phyloP scores from a whole-genome alignment of 2,888 invertebrate species.

The Colletes collaris region DNA sequence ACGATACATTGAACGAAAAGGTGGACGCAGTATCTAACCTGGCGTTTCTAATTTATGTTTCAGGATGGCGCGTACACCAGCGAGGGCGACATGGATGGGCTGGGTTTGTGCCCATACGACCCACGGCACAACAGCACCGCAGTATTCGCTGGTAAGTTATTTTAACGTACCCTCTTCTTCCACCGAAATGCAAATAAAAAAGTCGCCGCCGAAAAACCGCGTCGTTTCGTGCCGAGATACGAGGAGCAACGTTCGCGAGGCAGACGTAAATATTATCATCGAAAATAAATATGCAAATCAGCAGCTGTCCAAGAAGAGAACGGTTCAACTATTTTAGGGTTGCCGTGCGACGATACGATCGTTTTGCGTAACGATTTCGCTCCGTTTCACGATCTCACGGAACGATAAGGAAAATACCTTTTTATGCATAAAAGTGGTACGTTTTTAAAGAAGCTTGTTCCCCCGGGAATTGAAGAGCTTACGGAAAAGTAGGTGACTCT shows the following conservation, averaged over 20 bases:
- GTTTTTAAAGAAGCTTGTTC: conserved; percentile 42
- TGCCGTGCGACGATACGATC: conserved; percentile 49
- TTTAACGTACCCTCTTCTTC: not conserved
- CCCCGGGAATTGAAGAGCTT: conserved; percentile 40
- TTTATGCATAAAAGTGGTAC: conserved; percentile 40
- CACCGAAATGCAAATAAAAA: not conserved
- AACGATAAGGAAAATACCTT: conserved; percentile 48
- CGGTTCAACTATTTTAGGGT: conserved; percentile 46
- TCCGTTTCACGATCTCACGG: conserved; percentile 36
- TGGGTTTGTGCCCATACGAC: conserved; percentile 96
- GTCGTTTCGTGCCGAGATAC: not conserved
- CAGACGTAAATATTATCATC: conserved; percentile 40
- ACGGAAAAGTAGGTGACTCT: conserved; percentile 26
- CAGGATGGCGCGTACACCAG: conserved; percentile 84
- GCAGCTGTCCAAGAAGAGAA: conserved; percentile 35
- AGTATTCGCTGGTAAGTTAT: conserved; percentile 88
- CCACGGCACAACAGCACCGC: conserved; percentile 98
- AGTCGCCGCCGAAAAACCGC: not conserved
- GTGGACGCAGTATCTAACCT: conserved; percentile 33
- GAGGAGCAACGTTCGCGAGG: not conserved
- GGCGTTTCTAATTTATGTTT: conserved; percentile 73
- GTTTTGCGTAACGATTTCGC: conserved; percentile 50
- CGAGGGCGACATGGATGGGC: conserved; percentile 90
- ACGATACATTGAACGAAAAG: conserved; percentile 3
- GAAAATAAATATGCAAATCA: conserved; percentile 46